These are phyloP conservation scores for Drosophila engyochracea DNA, from an alignment of 2,888 invertebrate species.

Conservation along the genomic window DNA sequence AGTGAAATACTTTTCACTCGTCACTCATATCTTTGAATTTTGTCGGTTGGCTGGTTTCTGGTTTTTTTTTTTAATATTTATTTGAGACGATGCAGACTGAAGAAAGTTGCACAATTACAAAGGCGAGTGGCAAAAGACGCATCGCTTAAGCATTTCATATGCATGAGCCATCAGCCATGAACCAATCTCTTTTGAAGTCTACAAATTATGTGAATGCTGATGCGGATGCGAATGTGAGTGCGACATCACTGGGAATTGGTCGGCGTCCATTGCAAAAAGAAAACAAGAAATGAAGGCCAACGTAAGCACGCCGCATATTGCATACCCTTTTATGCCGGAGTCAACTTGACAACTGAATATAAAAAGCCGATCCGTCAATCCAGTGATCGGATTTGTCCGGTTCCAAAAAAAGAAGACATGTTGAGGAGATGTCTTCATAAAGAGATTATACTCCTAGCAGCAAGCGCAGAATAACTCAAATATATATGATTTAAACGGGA, in stretches of 20 bases:
- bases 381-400: neutral
- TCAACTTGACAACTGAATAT: neutral
- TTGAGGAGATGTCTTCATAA: neutral
- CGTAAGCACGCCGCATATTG: neutral
- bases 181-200: conserved; percentile 70
- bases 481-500: neutral
- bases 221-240: conserved; percentile 10
- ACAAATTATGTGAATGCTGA: conserved; percentile 46
- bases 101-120: conserved; percentile 79
- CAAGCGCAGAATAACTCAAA: neutral
- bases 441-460: neutral
- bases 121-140: conserved; percentile 49
- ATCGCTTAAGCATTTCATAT: conserved; percentile 61
- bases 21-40: conserved; percentile 34
- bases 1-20: conserved; percentile 57
- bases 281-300: neutral
- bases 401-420: neutral
- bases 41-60: conserved; percentile 15
- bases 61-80: conserved; percentile 16
- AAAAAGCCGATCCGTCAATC: neutral
- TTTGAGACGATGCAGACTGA: conserved; percentile 22
- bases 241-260: conserved; percentile 56
- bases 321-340: conserved; percentile 5
- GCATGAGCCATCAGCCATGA: conserved; percentile 65
- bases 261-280: conserved; percentile 44